phyloP scores from a whole-genome alignment of 2,888 invertebrate genomes.

The Drosophila affinis region DNA sequence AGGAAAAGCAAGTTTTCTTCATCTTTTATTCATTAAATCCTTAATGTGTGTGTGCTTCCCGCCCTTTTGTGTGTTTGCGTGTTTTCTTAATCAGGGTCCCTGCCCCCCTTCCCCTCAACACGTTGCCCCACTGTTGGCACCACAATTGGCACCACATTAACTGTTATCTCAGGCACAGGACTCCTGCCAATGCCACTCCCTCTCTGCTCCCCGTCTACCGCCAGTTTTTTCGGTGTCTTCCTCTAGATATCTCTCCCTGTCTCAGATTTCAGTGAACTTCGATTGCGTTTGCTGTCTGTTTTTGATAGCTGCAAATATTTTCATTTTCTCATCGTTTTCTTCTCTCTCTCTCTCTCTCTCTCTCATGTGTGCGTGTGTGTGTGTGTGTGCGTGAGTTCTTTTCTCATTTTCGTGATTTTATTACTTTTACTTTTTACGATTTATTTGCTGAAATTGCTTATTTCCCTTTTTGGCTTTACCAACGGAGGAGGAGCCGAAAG shows the following conservation, averaged over 20 bases:
- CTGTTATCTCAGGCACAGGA: constrained; percentile 46
- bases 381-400: constrained; percentile 53
- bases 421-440: constrained; percentile 79
- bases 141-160: constrained; percentile 59
- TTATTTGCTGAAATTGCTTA: constrained; percentile 78
- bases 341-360: background rate
- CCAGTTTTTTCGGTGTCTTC: constrained; percentile 2
- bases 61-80: constrained; percentile 12
- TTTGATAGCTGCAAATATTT: constrained; percentile 54
- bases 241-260: background rate
- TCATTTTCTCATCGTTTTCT: constrained; percentile 53
- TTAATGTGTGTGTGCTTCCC: background rate
- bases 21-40: background rate
- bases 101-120: background rate
- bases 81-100: constrained; percentile 29
- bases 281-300: constrained; percentile 53
- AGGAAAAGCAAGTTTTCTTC: background rate
- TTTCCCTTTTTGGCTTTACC: constrained; percentile 57
- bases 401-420: constrained; percentile 77
- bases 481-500: background rate
- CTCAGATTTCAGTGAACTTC: constrained; percentile 32
- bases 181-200: background rate
- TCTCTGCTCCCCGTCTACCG: constrained; percentile 2
- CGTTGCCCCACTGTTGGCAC: constrained; percentile 34
- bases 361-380: constrained; percentile 21